Percentiles rank a stretch among this genome's conserved stretches.
Conservation (phyloP, 2,797 vertebrate genomes). For the Sebastiscus tertius region DNA sequence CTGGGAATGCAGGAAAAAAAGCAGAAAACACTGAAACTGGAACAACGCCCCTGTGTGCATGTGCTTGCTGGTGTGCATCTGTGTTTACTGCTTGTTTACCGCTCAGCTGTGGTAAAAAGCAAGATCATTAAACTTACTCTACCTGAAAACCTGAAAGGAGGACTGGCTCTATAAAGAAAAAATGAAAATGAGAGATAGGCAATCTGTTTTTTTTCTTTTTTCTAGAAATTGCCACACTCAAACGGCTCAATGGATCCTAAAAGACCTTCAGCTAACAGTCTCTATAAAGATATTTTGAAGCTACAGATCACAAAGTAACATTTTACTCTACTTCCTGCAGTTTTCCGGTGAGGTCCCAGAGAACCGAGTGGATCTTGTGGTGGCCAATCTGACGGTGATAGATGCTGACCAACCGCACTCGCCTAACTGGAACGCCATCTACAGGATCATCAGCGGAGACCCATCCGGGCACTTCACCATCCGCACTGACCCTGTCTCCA, state of each 20-base stretch:
- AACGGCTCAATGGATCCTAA: constrained; percentile 15
- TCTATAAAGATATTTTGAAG: constrained; percentile 7
- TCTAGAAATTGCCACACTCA: constrained; percentile 31
- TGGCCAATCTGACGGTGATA: constrained; percentile 92
- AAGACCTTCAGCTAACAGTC: neutral
- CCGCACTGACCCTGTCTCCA: constrained; percentile 90
- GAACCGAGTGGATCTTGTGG: constrained; percentile 89
- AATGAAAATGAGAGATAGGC: constrained; percentile 11
- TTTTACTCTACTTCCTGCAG: constrained; percentile 68
- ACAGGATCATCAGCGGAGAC: constrained; percentile 94
- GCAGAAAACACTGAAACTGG: constrained; percentile 31
- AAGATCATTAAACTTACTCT: constrained; percentile 49
- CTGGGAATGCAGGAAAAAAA: constrained; percentile 6
- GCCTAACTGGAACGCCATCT: constrained; percentile 94
- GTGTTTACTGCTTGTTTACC: constrained; percentile 55
- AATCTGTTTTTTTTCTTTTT: constrained; percentile 6
- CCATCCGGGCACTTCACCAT: constrained; percentile 90
- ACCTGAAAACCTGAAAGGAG: constrained; percentile 46
- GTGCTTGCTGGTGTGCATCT: constrained; percentile 29
- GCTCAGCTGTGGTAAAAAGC: constrained; percentile 35
- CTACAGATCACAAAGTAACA: neutral
- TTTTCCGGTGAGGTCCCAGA: constrained; percentile 93
- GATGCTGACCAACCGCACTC: constrained; percentile 94
- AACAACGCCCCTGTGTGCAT: constrained; percentile 31
- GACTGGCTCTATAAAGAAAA: constrained; percentile 26